Evolutionary conservation across 1,140 invertebrate species (phyloP).

Genomic region (Centruroides sculpturatus): DNA sequence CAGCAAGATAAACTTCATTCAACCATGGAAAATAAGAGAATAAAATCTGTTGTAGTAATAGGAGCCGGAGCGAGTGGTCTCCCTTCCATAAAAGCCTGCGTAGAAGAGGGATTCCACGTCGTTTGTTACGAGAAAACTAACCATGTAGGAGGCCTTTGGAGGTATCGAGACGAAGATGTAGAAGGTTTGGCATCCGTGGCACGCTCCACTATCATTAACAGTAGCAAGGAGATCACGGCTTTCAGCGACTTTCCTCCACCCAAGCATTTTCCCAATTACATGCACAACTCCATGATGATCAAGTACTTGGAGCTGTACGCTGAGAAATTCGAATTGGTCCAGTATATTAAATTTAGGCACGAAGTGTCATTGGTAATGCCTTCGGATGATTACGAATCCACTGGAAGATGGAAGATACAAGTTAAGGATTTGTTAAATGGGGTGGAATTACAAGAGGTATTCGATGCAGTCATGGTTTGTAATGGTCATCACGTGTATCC

Average conservation of each 20-base stretch:
- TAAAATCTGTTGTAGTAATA: constrained; percentile 27
- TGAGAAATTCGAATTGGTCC: constrained; percentile 22
- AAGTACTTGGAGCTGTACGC: constrained; percentile 32
- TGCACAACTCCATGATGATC: constrained; percentile 31
- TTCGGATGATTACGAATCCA: constrained; percentile 23
- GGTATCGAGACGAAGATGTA: constrained; percentile 29
- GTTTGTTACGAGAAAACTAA: constrained; percentile 34
- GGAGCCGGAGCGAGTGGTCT: constrained; percentile 35
- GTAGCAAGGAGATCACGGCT: constrained; percentile 19
- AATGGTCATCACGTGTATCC: constrained; percentile 25
- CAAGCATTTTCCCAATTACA: constrained; percentile 30
- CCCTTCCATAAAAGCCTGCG: constrained; percentile 31
- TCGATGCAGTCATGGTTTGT: constrained; percentile 31
- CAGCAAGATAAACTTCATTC: too few species aligned
- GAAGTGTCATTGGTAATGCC: constrained; percentile 23
- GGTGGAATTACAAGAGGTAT: constrained; percentile 20
- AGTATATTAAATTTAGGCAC: constrained; percentile 19
- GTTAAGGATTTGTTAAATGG: constrained; percentile 9
- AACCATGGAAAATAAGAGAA: neutral
- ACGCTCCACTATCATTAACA: constrained; percentile 26
- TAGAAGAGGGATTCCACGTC: constrained; percentile 29
- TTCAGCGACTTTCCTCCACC: constrained; percentile 33
- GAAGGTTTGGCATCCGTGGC: constrained; percentile 23
- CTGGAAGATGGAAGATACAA: constrained; percentile 30
- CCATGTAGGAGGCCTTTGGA: constrained; percentile 38